Conservation (phyloP, 2,113 vertebrate species). For the Leptocoma aspasia region DNA sequence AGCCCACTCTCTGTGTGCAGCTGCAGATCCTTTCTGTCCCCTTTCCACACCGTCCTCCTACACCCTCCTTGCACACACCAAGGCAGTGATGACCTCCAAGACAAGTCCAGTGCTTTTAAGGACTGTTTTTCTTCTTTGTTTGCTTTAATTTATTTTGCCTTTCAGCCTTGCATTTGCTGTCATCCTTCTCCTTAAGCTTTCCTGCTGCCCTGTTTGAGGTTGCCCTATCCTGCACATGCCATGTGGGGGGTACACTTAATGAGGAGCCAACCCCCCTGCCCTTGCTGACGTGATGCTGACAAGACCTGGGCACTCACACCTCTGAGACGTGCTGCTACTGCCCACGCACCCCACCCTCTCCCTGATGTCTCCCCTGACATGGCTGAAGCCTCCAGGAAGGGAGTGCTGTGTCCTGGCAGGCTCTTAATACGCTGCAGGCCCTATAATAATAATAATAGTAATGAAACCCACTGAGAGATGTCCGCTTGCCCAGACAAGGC, state of each 20-base stretch:
- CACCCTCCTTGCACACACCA: rapidly evolving
- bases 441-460: neutral
- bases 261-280: neutral
- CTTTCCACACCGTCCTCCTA: neutral
- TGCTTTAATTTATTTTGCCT: neutral
- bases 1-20: rapidly evolving
- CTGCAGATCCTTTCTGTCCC: neutral
- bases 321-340: rapidly evolving
- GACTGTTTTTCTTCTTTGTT: neutral
- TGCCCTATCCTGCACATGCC: neutral
- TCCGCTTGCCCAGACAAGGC: neutral
- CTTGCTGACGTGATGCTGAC: rapidly evolving
- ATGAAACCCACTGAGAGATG: neutral
- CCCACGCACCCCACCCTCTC: rapidly evolving
- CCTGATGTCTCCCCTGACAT: neutral
- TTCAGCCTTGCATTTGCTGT: neutral
- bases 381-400: neutral
- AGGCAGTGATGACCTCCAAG: neutral
- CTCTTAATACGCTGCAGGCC: neutral
- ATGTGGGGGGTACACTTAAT: rapidly evolving
- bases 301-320: neutral
- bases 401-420: neutral
- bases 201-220: neutral
- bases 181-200: neutral
- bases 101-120: neutral